Base-by-base conservation (phyloP, 2,797 vertebrate genomes). In the Bucorvus abyssinicus region DNA sequence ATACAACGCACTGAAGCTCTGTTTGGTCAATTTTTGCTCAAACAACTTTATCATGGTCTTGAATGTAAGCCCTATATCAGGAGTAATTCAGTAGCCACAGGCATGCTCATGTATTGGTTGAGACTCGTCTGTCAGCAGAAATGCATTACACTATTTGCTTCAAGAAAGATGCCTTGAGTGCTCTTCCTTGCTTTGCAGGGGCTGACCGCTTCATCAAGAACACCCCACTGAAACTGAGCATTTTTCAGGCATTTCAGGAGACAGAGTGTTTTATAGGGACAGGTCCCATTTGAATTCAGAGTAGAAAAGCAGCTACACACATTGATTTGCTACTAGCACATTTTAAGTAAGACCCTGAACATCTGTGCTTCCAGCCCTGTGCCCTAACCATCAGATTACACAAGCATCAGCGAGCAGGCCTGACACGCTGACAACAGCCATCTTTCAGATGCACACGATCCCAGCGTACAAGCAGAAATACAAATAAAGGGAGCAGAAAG, bases 401-500 rank as follows among this genome's bases (percentile, higher is more conserved):
- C n/a, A 76, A 88, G 87, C 91, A 70, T 53, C 80, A 87, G 80
- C 1, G 6, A 92, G 91, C 83, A 84, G 85, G 45, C 65, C 85
- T 67, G 88, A 89, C 71, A 73, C 44, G 19, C 56, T 61, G 90
- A 94, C 93, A 94, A 90, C 47, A 84, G 75, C 60, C 93, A 94
- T 84, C 91, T 68, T 89, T 94, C 86, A 90, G 84, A 78, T 2
- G 12, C 47, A 59, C 63, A 44, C 85, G 26, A 32, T 64, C 75
- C 71, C 8, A 1, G 3, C 6, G 50, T 24, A 93, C 36, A 69
- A n/a, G 75, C 61, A 83, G 75, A 74, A 96, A 77, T 30, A 81
- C 87, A 93, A 95, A 88, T 82, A 95, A 71, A 90, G 74, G 27
- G 32, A 78, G 71, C 67, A 94, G 93, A 95, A 95, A 90, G 85